Percentiles rank a stretch among this genome's conserved stretches.
Conservation (phyloP, 1,140 invertebrate species). For the Ceratina japonica region DNA sequence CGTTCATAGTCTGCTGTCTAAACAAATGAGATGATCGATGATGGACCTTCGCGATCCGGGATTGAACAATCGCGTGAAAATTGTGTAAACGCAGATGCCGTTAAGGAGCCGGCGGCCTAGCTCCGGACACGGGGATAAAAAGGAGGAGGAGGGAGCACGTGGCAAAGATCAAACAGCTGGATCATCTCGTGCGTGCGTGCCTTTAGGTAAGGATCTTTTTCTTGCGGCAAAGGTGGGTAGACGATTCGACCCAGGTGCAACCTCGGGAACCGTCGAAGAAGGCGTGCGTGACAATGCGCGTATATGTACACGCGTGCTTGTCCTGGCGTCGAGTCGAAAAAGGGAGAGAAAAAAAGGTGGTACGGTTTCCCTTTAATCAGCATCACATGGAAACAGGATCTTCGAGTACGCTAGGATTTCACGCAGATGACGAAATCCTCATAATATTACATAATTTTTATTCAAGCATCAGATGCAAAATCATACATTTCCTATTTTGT, state of each 20-base stretch:
- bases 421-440: no score
- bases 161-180: conserved; percentile 79
- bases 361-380: conserved; percentile 30
- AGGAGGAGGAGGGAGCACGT: conserved; percentile 62
- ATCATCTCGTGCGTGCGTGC: conserved; percentile 77
- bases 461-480: no score
- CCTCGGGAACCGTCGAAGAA: conserved; percentile 44
- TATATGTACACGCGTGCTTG: conserved; percentile 37
- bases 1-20: neutral
- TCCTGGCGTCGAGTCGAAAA: conserved; percentile 44
- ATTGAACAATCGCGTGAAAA: conserved; percentile 41
- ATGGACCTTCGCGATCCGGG: neutral
- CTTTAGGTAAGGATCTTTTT: conserved; percentile 75
- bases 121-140: conserved; percentile 60
- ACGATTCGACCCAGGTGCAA: conserved; percentile 59
- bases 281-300: conserved; percentile 62
- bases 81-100: conserved; percentile 74
- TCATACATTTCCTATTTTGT: no score
- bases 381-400: conserved; percentile 1
- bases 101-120: conserved; percentile 46
- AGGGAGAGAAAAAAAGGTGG: conserved; percentile 31
- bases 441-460: no score
- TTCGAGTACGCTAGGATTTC: no score
- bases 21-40: conserved; percentile 14
- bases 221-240: conserved; percentile 67